Percentiles rank a stretch among this genome's conserved stretches.
Evolutionary conservation across 2,113 vertebrate species (phyloP).

Genomic region (Potamarius usumacintae): DNA sequence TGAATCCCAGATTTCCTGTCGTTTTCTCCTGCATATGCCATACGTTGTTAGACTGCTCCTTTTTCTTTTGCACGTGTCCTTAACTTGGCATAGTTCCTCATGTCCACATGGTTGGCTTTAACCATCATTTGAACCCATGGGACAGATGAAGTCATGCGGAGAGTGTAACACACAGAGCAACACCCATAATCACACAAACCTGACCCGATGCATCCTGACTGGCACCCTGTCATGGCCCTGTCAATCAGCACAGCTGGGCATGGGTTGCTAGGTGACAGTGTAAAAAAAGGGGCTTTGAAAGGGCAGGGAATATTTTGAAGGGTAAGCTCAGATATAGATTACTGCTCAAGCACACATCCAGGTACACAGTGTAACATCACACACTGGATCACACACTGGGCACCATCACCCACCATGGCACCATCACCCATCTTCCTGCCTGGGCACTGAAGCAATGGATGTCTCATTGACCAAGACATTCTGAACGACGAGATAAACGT

Average conservation of each 20-base stretch:
- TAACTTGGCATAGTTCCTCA: conserved; percentile 31
- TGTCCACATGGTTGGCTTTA: conserved; percentile 34
- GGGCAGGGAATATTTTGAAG: background rate
- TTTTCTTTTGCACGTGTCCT: background rate
- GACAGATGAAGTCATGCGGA: conserved; percentile 53
- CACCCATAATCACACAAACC: conserved; percentile 65
- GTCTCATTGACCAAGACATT: background rate
- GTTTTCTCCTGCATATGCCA: background rate
- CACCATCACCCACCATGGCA: background rate
- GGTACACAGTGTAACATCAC: background rate
- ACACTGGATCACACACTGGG: background rate
- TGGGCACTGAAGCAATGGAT: background rate
- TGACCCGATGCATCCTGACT: conserved; percentile 70
- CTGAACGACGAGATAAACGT: background rate
- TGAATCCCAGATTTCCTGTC: background rate
- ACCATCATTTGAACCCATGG: conserved; percentile 42
- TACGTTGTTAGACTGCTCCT: background rate
- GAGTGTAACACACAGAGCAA: conserved; percentile 58
- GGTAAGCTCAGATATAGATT: background rate
- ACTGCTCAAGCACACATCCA: background rate
- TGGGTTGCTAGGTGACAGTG: conserved; percentile 68
- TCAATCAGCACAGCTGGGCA: conserved; percentile 59
- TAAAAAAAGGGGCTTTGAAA: conserved; percentile 20
- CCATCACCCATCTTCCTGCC: background rate
- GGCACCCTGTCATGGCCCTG: conserved; percentile 50